A percentile compares a stretch with the other conserved stretches of the same genome.
Conservation (phyloP, 2,113 vertebrate species). For the Triplophysa rosa region DNA sequence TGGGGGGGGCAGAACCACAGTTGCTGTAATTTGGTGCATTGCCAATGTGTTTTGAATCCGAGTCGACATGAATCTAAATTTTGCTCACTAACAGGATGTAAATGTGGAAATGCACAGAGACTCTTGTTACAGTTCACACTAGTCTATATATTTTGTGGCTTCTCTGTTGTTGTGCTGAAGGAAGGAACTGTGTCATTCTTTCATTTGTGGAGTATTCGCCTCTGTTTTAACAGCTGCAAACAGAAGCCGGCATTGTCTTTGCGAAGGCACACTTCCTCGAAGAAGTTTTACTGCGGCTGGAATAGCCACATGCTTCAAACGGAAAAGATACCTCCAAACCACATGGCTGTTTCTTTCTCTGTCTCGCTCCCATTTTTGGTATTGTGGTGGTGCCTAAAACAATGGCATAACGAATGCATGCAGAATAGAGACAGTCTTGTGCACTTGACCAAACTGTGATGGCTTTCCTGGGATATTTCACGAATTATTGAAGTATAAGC, state of each 20-base stretch:
- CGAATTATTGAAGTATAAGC: background rate
- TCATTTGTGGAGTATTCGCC: constrained; percentile 31
- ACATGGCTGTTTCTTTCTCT: constrained; percentile 2
- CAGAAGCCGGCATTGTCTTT: constrained; percentile 30
- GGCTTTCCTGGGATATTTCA: background rate
- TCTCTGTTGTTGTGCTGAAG: constrained; percentile 11
- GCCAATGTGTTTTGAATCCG: background rate
- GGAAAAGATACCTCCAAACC: constrained; percentile 43
- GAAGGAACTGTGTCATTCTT: constrained; percentile 55
- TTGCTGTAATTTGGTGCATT: constrained; percentile 29
- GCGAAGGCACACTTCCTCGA: constrained; percentile 15
- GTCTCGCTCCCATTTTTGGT: background rate
- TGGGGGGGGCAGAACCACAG: constrained; percentile 11
- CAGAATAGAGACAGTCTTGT: background rate
- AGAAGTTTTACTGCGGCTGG: constrained; percentile 35
- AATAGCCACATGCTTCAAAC: constrained; percentile 14
- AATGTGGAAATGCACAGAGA: constrained; percentile 17
- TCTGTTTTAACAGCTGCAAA: constrained; percentile 43
- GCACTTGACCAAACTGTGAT: background rate
- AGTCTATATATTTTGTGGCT: constrained; percentile 44
- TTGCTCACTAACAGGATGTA: constrained; percentile 11
- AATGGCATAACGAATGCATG: too few relatives aligned
- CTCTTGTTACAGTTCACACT: background rate
- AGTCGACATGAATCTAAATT: background rate
- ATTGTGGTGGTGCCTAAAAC: too few relatives aligned